Base-by-base conservation (phyloP, 2,888 invertebrate genomes). In the Tachina fera region DNA sequence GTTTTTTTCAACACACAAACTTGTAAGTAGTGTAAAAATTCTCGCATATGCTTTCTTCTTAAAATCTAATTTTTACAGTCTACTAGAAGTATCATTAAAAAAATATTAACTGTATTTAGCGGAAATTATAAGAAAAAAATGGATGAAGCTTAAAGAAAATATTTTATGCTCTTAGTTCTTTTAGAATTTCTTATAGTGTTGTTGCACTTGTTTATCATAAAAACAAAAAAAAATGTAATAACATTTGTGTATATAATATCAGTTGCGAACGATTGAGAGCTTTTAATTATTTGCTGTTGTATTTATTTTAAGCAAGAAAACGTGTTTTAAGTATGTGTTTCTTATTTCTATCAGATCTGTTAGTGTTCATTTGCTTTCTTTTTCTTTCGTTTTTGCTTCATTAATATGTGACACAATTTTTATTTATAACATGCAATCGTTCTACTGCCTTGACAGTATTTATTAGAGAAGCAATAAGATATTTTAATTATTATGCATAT, bases 401-500 rank as follows among this genome's bases (percentile, higher is more conserved):
- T 53, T 51, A 61, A 63, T 76, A 72, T 85, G 90, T 89, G 89
- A 89, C 90, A 89, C 88, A 88, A 88, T 88, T 88, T 77, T 72
- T 63, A 84, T 63, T 77, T 82, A 58, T 43, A 51, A 58, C 67
- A 58, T 63, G 43, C 22, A 76, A 65, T 63, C n/a, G 19, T 31
- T 60, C 72, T 72, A 53, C 63, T 63, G 56, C 67, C 65, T 65
- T 67, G 51, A 19, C 41, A 56, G 43, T 47, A 61, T 68, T 53
- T 65, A 39, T 43, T 14, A 45, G n/a, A 51, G 56, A 53, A 67
- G 49, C 58, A 56, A 14, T 45, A 58, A 74, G 65, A 75, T 77
- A 58, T 79, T 79, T 78, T 83, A 83, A 91, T 90, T 91, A 89
- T 88, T 87, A 89, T 60, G 68, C 31, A 75, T 87, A 89, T 91